A percentile compares a stretch with the other conserved stretches of the same genome.
These are phyloP conservation scores for Ailuropoda melanoleuca DNA, from an alignment of 2,113 vertebrate genomes.

Conservation along the genomic window DNA sequence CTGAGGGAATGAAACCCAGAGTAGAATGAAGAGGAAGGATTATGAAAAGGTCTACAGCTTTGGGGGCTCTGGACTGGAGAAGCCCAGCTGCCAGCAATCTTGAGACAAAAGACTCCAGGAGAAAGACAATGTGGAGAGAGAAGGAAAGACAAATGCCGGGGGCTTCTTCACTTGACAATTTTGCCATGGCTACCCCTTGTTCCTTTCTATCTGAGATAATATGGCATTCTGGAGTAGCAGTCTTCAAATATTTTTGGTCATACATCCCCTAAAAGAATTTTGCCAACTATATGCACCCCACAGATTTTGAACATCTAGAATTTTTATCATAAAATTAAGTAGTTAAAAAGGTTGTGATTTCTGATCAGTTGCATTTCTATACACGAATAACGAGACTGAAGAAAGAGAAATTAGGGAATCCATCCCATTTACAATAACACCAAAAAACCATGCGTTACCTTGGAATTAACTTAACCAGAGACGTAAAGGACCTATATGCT, in stretches of 20 bases:
- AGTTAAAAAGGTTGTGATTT: background rate
- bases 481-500: too few relatives aligned
- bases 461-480: too few relatives aligned
- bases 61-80: background rate
- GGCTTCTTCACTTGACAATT: background rate
- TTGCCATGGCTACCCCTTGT: background rate
- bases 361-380: too few relatives aligned
- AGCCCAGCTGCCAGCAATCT: background rate
- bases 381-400: too few relatives aligned
- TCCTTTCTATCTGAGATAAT: background rate
- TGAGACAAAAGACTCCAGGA: background rate
- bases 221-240: background rate
- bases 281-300: background rate
- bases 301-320: slow-evolving; percentile 10
- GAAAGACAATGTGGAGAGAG: background rate
- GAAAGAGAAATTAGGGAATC: too few relatives aligned
- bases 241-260: background rate
- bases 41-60: background rate
- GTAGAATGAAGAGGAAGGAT: background rate
- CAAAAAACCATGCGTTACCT: too few relatives aligned
- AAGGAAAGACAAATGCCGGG: rapidly evolving
- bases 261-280: background rate
- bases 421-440: too few relatives aligned
- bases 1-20: background rate
- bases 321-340: slow-evolving; percentile 37